Evolutionary conservation across 2,888 invertebrate genomes (phyloP).

Genomic region (Eueremaeus valkanovi): DNA sequence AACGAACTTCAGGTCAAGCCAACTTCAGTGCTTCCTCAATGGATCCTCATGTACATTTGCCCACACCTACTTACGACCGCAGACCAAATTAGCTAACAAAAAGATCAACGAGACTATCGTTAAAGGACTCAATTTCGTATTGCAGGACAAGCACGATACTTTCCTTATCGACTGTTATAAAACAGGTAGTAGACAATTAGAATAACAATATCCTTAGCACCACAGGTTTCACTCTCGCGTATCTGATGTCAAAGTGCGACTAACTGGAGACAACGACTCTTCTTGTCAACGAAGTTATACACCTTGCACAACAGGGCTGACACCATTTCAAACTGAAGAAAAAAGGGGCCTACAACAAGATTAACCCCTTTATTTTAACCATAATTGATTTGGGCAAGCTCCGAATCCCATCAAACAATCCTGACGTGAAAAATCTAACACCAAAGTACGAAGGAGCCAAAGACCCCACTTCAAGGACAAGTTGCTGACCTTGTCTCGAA

Average conservation of each 20-base stretch:
- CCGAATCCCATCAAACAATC: background rate
- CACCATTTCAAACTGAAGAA: background rate
- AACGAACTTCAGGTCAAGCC: background rate
- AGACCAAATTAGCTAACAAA: too few relatives aligned
- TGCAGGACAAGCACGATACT: background rate
- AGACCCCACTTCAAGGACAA: background rate
- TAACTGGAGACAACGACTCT: background rate
- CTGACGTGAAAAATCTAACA: background rate
- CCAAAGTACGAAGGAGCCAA: background rate
- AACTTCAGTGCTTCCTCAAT: background rate
- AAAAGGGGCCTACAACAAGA: background rate
- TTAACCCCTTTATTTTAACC: background rate
- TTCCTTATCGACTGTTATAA: background rate
- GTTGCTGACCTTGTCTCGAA: background rate
- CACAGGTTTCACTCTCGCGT: slow-evolving; percentile 18
- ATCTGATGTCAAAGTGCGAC: background rate
- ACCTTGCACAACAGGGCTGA: background rate
- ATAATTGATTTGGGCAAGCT: background rate
- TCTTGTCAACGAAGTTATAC: background rate
- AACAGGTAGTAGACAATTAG: background rate
- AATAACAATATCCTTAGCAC: slow-evolving; percentile 14
- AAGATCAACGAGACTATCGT: background rate
- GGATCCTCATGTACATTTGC: background rate
- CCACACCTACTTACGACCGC: slow-evolving; percentile 11
- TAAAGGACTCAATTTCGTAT: background rate